Conservation (phyloP, 2,888 invertebrate species). For the Actias luna region DNA sequence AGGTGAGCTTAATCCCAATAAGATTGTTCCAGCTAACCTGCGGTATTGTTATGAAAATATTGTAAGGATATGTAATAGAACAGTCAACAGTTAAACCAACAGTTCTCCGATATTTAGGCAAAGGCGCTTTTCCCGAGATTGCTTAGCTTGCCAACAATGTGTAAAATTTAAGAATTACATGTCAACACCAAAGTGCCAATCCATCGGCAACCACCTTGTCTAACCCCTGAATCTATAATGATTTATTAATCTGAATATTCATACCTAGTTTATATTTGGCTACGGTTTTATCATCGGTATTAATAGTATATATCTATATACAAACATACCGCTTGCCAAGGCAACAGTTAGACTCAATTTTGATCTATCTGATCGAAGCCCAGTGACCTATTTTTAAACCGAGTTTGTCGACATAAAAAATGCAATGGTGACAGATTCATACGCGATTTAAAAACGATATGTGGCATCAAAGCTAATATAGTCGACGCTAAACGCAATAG, state of each 20-base stretch:
- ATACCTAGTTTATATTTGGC: slow-evolving; percentile 41
- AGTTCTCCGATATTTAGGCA: slow-evolving; percentile 57
- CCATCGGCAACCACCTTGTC: slow-evolving; percentile 60
- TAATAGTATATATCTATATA: slow-evolving; percentile 20
- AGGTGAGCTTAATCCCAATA: too few relatives aligned
- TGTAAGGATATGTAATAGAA: slow-evolving; percentile 21
- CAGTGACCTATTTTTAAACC: slow-evolving; percentile 29
- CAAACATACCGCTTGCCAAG: slow-evolving; percentile 32
- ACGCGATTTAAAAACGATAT: slow-evolving; percentile 28
- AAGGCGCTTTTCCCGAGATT: slow-evolving; percentile 44
- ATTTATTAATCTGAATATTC: slow-evolving; percentile 57
- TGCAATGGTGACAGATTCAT: slow-evolving; percentile 25
- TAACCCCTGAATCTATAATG: slow-evolving; percentile 55
- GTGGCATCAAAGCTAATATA: slow-evolving; percentile 40
- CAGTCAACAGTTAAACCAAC: slow-evolving; percentile 33
- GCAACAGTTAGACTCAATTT: slow-evolving; percentile 24
- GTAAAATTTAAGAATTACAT: slow-evolving; percentile 54
- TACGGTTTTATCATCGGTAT: slow-evolving; percentile 9
- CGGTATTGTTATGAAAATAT: not conserved
- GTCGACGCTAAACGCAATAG: slow-evolving; percentile 37
- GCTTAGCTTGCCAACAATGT: slow-evolving; percentile 53
- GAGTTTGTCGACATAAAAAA: slow-evolving; percentile 28
- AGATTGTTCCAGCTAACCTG: too few relatives aligned
- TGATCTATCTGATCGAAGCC: slow-evolving; percentile 24
- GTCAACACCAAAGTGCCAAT: slow-evolving; percentile 56